Evolutionary conservation across 53 echinoderm and acorn worm species (phyloP).

Genomic region (Patiria pectinifera): DNA sequence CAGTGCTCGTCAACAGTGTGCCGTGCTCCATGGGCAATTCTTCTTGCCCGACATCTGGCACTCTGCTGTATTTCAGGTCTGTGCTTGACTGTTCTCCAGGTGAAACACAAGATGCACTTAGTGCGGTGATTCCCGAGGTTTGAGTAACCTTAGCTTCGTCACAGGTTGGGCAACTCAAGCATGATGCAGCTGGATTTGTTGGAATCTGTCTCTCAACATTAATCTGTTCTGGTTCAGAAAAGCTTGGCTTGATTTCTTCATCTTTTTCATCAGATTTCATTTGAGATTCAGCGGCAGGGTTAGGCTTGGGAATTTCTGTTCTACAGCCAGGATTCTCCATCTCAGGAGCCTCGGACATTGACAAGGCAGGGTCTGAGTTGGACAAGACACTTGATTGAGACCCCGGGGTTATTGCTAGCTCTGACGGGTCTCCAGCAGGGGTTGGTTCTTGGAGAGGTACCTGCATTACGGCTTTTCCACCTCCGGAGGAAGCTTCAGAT

Average conservation of each 20-base stretch:
- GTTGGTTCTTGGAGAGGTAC: not conserved
- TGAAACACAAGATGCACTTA: not conserved
- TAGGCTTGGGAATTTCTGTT: conserved; percentile 3
- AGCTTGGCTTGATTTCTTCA: not conserved
- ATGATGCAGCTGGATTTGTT: not conserved
- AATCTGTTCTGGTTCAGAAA: not conserved
- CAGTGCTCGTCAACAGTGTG: not conserved
- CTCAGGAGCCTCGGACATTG: not conserved
- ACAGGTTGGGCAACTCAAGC: not conserved
- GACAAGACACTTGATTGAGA: not conserved
- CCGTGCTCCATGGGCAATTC: not conserved
- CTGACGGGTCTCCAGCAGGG: not conserved
- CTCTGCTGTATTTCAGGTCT: conserved; percentile 20
- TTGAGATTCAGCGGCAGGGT: not conserved
- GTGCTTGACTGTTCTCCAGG: not conserved
- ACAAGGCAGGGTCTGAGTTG: not conserved
- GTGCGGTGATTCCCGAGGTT: not conserved
- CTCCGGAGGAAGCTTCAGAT: not conserved
- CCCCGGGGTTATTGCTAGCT: not conserved
- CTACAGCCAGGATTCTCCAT: not conserved
- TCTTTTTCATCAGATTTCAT: not conserved
- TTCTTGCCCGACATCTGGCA: not conserved
- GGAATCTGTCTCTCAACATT: not conserved
- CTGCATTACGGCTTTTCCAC: not conserved
- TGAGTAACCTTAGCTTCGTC: not conserved